These are phyloP conservation scores for Oncorhynchus mykiss DNA, from an alignment of 2,113 vertebrate genomes.

Conservation along the genomic window DNA sequence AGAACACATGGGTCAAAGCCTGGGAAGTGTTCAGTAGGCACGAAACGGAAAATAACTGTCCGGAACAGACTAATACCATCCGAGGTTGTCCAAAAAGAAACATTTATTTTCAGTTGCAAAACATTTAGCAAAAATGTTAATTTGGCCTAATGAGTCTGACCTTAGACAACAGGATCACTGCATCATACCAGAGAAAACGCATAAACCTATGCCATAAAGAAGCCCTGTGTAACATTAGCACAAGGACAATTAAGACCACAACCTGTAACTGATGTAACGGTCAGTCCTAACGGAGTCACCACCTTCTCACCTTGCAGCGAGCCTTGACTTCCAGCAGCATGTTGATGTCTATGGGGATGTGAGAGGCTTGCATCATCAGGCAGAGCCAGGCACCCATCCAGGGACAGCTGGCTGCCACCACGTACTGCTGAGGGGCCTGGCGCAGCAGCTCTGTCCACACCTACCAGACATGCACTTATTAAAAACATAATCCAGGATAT, in stretches of 20 bases:
- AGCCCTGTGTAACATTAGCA: too few relatives aligned
- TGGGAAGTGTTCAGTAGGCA: too few relatives aligned
- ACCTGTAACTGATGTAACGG: too few relatives aligned
- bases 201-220: too few relatives aligned
- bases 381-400: constrained; percentile 99
- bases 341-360: constrained; percentile 95
- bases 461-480: constrained; percentile 58
- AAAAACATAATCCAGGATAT: background rate
- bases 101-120: background rate
- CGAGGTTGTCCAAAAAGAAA: background rate
- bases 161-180: too few relatives aligned
- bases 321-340: constrained; percentile 97
- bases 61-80: background rate
- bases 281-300: background rate
- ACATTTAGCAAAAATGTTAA: too few relatives aligned
- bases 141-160: too few relatives aligned
- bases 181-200: too few relatives aligned
- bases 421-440: constrained; percentile 91
- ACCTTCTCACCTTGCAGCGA: constrained; percentile 82
- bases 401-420: constrained; percentile 95
- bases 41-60: too few relatives aligned
- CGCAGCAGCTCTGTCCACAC: constrained; percentile 92
- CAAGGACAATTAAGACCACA: too few relatives aligned
- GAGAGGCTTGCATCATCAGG: constrained; percentile 98
- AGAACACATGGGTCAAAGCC: background rate